Conservation (phyloP, 2,888 invertebrate species). For the Cetonia aurata region DNA sequence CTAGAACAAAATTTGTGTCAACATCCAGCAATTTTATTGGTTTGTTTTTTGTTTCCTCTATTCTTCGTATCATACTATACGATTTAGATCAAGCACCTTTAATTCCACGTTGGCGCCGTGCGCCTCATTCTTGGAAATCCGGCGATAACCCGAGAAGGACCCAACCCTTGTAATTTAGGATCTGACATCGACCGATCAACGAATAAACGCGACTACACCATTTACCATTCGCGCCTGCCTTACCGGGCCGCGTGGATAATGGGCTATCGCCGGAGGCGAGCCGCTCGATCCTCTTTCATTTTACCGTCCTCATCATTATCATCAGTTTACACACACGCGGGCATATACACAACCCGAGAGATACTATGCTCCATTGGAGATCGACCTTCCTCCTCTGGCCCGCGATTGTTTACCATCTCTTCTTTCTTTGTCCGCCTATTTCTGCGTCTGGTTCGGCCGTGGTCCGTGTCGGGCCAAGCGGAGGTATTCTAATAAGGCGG, state of each 20-base stretch:
- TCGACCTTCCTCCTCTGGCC: too few species aligned
- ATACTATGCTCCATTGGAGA: neutral
- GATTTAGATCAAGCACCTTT: too few species aligned
- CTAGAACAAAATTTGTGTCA: too few species aligned
- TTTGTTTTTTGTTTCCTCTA: neutral
- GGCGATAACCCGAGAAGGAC: too few species aligned
- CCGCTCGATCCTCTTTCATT: conserved; percentile 29
- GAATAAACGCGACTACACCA: conserved; percentile 33
- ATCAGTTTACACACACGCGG: neutral
- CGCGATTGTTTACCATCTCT: too few species aligned
- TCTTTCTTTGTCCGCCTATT: too few species aligned
- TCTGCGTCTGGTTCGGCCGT: conserved; percentile 2
- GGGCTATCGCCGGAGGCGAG: conserved; percentile 20
- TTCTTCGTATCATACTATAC: too few species aligned
- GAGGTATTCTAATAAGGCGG: conserved; percentile 36
- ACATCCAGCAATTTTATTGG: too few species aligned
- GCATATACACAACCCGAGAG: neutral
- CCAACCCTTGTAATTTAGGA: conserved; percentile 26
- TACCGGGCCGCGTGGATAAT: conserved; percentile 27
- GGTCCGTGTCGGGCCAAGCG: conserved; percentile 14
- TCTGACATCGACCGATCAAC: conserved; percentile 23
- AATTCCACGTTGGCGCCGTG: too few species aligned
- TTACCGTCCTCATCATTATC: conserved; percentile 33
- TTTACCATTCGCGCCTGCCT: conserved; percentile 15
- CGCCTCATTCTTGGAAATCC: too few species aligned